These are phyloP conservation scores for Trichonephila clavipes DNA, from an alignment of 1,140 invertebrate genomes.

Conservation along the genomic window DNA sequence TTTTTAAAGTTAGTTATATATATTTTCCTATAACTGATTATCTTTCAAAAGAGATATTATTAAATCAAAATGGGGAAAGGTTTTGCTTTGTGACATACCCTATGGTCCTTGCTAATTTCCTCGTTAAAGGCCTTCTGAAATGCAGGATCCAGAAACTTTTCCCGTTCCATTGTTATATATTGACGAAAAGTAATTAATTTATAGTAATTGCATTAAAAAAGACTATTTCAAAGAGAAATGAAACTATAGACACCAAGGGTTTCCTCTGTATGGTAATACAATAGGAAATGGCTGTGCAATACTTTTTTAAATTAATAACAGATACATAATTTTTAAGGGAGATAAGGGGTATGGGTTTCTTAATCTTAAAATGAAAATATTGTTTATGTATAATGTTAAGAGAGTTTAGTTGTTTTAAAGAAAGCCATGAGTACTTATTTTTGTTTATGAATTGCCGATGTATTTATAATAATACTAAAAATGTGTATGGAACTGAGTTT, in stretches of 20 bases:
- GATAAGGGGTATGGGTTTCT: neutral
- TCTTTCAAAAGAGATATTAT: no score
- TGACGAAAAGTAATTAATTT: neutral
- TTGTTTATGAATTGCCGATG: neutral
- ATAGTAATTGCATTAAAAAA: neutral
- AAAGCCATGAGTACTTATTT: neutral
- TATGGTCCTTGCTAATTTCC: constrained; percentile 51
- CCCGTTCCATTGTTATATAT: constrained; percentile 37
- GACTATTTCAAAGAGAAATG: neutral
- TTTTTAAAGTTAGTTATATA: no score
- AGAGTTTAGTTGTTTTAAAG: neutral
- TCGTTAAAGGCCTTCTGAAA: constrained; percentile 69
- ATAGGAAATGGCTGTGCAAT: neutral
- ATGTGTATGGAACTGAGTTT: neutral
- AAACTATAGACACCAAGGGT: neutral
- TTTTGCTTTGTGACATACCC: neutral
- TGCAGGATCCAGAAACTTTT: constrained; percentile 61
- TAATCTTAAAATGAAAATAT: neutral
- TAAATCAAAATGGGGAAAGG: no score
- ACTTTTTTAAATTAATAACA: neutral
- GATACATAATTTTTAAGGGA: neutral
- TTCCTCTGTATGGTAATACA: neutral
- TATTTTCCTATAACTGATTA: no score
- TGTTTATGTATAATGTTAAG: neutral
- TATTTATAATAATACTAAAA: neutral